Conservation (phyloP, 2,888 invertebrate species). For the Adela reaumurella region DNA sequence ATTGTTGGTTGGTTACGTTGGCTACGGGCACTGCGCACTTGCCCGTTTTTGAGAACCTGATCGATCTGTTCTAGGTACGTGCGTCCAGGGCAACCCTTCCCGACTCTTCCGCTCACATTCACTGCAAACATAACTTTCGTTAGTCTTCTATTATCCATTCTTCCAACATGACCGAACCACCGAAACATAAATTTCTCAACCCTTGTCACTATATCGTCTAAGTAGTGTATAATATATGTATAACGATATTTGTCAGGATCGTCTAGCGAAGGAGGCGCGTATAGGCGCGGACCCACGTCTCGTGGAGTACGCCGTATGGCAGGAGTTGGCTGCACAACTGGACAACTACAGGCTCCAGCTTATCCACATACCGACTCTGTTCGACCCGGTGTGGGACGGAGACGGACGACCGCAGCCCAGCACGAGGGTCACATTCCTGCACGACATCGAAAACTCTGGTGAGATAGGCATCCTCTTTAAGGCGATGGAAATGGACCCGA, state of each 20-base stretch:
- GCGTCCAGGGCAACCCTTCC: too few relatives aligned
- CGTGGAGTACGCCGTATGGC: slow-evolving; percentile 67
- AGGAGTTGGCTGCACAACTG: slow-evolving; percentile 54
- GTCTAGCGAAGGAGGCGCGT: slow-evolving; percentile 42
- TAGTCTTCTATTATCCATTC: too few relatives aligned
- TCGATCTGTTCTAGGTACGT: too few relatives aligned
- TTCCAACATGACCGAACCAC: too few relatives aligned
- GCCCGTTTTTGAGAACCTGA: too few relatives aligned
- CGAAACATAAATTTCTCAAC: too few relatives aligned
- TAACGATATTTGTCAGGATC: slow-evolving; percentile 27
- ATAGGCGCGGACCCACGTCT: slow-evolving; percentile 75
- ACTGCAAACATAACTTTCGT: slow-evolving; percentile 2
- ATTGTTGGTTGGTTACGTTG: too few relatives aligned
- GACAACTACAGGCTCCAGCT: slow-evolving; percentile 47
- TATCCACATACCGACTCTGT: slow-evolving; percentile 63
- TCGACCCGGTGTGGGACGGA: slow-evolving; percentile 76
- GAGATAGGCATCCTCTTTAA: too few relatives aligned
- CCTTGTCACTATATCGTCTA: too few relatives aligned
- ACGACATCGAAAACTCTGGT: slow-evolving; percentile 60
- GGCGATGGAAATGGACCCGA: too few relatives aligned
- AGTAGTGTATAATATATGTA: background rate
- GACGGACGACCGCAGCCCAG: slow-evolving; percentile 57
- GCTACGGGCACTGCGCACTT: too few relatives aligned
- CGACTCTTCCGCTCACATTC: too few relatives aligned
- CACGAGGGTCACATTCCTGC: slow-evolving; percentile 61